Base-by-base conservation (phyloP, 2,113 vertebrate genomes). In the Megaceryle torquata region DNA sequence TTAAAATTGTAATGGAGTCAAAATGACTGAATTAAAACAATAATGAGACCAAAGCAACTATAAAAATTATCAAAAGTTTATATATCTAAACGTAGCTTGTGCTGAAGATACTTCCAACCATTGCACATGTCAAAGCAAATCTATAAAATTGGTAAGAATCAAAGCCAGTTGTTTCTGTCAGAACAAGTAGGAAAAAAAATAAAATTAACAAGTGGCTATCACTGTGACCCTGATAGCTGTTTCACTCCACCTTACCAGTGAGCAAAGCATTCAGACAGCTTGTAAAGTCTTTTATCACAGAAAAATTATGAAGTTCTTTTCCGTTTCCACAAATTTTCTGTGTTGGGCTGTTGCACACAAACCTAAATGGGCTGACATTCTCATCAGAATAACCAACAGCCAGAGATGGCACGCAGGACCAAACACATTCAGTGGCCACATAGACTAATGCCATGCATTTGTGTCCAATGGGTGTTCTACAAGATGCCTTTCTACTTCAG, bases 401-500 rank as follows among this genome's bases (percentile, higher is more conserved):
- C 60, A 82, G 69, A 65, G 69, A 51, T n/a, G 69, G 63, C 89
- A 95, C 0, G 1, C 37, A 56, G 54, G 65, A 79, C 35, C 86
- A 93, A 90, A 65, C 43, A 28, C 1, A 74, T 41, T 75, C 57
- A n/a, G 85, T 90, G 87, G 89, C 82, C 74, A 82, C 0, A 15
- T 41, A 72, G 79, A 53, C 75, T 94, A 93, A 94, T 92, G 74
- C 78, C 81, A 33, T 43, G 92, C 86, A 51, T 77, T 89, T 93
- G 88, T 97, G 92, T 95, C 86, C 91, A 94, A 82, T 69, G 89
- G 86, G 79, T 59, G 82, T 78, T 91, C 78, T 86, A 91, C 68
- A 91, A 93, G 92, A 96, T 95, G 95, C 65, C 91, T 95, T 95
- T 85, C 94, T 88, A 91, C 96, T 96, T 96, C 20, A 81, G 89